Evolutionary conservation across 2,113 vertebrate genomes (phyloP).

Genomic region (Oncorhynchus kisutch): DNA sequence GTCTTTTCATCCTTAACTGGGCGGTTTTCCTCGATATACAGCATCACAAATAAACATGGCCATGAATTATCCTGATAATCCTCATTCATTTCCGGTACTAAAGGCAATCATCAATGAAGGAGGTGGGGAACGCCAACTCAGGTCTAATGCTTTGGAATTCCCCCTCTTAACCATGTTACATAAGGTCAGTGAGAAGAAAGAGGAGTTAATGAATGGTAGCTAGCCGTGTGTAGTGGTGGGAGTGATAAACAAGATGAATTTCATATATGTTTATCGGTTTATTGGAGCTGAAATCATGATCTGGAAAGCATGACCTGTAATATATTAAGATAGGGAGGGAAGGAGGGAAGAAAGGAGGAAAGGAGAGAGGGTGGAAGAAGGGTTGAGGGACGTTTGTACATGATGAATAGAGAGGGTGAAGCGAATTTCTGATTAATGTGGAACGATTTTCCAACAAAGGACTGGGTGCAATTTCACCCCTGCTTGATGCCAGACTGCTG

Average conservation of each 20-base stretch:
- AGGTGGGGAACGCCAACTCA: too few species aligned
- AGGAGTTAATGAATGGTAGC: background rate
- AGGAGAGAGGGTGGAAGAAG: background rate
- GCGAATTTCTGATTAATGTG: constrained; percentile 42
- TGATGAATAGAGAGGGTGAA: constrained; percentile 24
- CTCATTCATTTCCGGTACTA: too few species aligned
- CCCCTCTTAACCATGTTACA: too few species aligned
- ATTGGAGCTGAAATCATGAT: background rate
- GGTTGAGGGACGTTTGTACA: constrained; percentile 8
- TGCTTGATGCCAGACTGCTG: constrained; percentile 8
- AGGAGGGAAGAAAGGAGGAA: background rate
- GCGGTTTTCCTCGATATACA: too few species aligned
- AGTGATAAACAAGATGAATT: background rate
- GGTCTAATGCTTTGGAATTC: too few species aligned
- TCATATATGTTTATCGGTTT: constrained; percentile 8
- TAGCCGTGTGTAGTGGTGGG: background rate
- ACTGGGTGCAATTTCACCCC: constrained; percentile 23
- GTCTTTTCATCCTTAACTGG: too few species aligned
- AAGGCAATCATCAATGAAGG: too few species aligned
- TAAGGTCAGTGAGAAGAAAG: background rate
- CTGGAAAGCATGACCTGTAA: constrained; percentile 10
- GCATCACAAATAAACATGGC: too few species aligned
- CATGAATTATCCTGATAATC: too few species aligned
- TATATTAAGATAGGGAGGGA: background rate
- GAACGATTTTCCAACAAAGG: constrained; percentile 24